A percentile compares a stretch with the other conserved stretches of the same genome.
phyloP scores from a whole-genome alignment of 2,113 vertebrate species.

The Pandion haliaetus region DNA sequence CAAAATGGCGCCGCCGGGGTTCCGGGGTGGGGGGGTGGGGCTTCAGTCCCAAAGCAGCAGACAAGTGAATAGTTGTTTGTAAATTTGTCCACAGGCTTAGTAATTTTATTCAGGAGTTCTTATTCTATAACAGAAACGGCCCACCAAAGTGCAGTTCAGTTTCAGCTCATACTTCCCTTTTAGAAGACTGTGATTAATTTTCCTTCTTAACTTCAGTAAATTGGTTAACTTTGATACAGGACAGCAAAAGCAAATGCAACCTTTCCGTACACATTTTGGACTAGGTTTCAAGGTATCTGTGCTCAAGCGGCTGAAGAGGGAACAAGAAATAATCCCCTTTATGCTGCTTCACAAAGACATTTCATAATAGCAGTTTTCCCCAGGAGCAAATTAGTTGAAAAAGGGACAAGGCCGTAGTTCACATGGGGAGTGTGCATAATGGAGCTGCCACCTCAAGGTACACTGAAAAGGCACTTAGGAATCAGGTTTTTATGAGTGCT shows the following conservation, averaged over 20 bases:
- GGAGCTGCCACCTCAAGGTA: not conserved
- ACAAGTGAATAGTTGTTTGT: not conserved
- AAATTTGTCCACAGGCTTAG: not conserved
- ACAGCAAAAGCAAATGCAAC: not conserved
- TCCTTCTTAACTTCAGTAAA: not conserved
- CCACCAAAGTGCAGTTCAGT: not conserved
- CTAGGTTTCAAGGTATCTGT: not conserved
- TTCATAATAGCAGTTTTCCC: not conserved
- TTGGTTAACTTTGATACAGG: not conserved
- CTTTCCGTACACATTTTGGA: not conserved
- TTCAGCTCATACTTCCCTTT: not conserved
- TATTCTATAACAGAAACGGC: not conserved
- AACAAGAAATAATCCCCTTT: not conserved
- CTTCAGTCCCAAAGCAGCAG: accelerated
- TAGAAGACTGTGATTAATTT: not conserved
- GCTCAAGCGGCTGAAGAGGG: not conserved
- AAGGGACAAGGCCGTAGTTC: not conserved
- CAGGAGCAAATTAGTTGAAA: not conserved
- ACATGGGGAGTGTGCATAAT: not conserved
- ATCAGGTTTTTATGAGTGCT: not conserved
- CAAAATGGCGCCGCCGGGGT: not conserved
- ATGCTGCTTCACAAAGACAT: not conserved
- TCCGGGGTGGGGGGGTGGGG: accelerated
- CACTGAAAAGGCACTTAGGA: not conserved
- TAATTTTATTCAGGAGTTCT: not conserved